Evolutionary conservation across 2,113 vertebrate species (phyloP), one percentile per base, ranked within the genome.

Genomic region (Euleptes europaea): DNA sequence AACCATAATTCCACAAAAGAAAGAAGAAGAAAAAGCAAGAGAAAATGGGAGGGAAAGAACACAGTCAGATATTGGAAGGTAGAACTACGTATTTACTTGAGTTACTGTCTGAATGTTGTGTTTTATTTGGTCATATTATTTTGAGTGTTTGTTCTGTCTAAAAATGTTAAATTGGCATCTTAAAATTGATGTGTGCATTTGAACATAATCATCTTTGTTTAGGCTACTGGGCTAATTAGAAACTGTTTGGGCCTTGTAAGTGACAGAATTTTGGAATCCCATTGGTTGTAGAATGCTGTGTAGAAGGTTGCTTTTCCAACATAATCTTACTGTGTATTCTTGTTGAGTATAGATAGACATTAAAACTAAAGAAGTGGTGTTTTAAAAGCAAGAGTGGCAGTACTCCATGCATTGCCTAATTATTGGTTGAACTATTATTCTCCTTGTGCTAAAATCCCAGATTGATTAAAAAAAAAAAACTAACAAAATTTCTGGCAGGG

Each of bases 1-100:
- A 86, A 99, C 98, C 12, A 97, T 99, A 81, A 94, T 97, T 90
- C 96, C 95, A 74, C 92, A 97, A 65, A 97, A 96, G 89, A 98
- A 97, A 92, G 98, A 98, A 65, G 97, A 97, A 83, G 98, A 98
- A 87, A 97, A 95, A 92, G 94, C 95, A 33, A 93, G 84, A 88
- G 97, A 96, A 88, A 95, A 97, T 17, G 97, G 97, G 54, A 94
- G 95, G 88, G 93, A 96, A 83, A 95, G 97, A 92, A 93, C 96
- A 4, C 96, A 91, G 1, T 74, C 95, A 70, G 94, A 96, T 90
- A 95, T 98, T 40, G 97, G 98, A 93, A 98, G 98, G 98, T 99
- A 94, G 63, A 60, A 75, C 88, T 84, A 85, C 17, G 42, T 26
- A n/a, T 83, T 92, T 8, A 51, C 79, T 94, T 94, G 82, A 47